Percentiles rank a stretch among this genome's conserved stretches.
Conservation (phyloP, 1,140 invertebrate genomes). For the Formica exsecta region DNA sequence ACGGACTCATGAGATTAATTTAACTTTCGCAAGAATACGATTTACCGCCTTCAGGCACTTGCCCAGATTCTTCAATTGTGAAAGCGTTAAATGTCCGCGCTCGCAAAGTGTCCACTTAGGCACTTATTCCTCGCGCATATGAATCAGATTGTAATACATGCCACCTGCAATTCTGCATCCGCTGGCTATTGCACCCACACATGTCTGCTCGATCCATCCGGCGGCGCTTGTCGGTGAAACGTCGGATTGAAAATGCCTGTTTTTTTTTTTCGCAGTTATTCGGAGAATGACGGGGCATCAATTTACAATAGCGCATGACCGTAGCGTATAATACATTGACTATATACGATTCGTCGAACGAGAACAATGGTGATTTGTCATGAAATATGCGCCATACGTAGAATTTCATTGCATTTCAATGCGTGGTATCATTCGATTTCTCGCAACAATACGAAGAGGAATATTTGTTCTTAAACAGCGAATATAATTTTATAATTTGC, state of each 20-base stretch:
- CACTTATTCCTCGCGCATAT: conserved; percentile 12
- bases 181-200: conserved; percentile 14
- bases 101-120: conserved; percentile 34
- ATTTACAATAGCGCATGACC: conserved; percentile 75
- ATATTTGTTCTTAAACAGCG: not conserved
- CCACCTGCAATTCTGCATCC: conserved; percentile 47
- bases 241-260: conserved; percentile 69
- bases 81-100: conserved; percentile 29
- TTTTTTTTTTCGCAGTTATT: conserved; percentile 70
- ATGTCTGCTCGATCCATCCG: conserved; percentile 39
- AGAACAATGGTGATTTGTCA: conserved; percentile 40
- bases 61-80: conserved; percentile 17
- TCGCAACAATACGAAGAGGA: not conserved
- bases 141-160: conserved; percentile 39
- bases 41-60: not conserved
- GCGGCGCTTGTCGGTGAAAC: conserved; percentile 28
- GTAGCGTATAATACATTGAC: conserved; percentile 51
- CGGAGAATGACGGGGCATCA: conserved; percentile 72
- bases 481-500: no score
- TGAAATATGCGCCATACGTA: conserved; percentile 23
- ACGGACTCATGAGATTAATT: not conserved
- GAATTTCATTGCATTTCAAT: conserved; percentile 14
- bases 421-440: conserved; percentile 17
- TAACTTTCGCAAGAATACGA: conserved; percentile 14
- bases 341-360: conserved; percentile 43